Evolutionary conservation across 2,888 invertebrate genomes (phyloP), one percentile per base, ranked within the genome.

Genomic region (Amiota mariae): DNA sequence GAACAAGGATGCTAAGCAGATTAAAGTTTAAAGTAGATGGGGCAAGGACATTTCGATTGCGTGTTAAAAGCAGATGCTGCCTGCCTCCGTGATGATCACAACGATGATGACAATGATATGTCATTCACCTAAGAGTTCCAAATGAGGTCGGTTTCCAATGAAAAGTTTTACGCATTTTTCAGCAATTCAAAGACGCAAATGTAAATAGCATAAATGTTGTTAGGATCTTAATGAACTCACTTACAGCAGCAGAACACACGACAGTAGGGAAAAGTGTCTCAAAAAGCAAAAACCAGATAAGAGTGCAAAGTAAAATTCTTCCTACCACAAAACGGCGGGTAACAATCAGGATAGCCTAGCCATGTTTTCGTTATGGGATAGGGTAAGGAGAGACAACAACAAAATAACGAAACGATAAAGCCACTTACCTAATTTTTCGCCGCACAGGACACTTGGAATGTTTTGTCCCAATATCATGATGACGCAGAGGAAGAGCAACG

Each of bases 341-440:
- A 73, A 74, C 80, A 77, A 67, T 74, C 78, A 81, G 78, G 82
- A 78, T 79, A 82, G 80, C 71, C 73, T 77, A 81, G 80, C 77
- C 78, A 13, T 11, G 54, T 13, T 48, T 48, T 20, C 61, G 46
- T 71, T 36, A 36, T 6, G 36, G 36, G 6, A 36, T 36, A 36
- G 36, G 36, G 36, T 36, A 36, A 36, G 36, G 36, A 36, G 3
- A 36, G 36, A 36, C 36, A 36, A 36, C 1, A 36, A 36, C 36
- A 36, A 61, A 61, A 49, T 49, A 67, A 24, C 12, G 49, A 47
- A 54, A 54, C 75, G 76, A 81, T 79, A 81, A 78, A 81, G 81
- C 77, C 73, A 87, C 87, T 87, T 82, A 87, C 87, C 87, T 80
- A 87, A 82, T 85, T 87, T 87, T 76, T 87, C 87, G 80, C 87